These are phyloP conservation scores for Ligdia adustata DNA, from an alignment of 2,888 invertebrate genomes.

Conservation along the genomic window DNA sequence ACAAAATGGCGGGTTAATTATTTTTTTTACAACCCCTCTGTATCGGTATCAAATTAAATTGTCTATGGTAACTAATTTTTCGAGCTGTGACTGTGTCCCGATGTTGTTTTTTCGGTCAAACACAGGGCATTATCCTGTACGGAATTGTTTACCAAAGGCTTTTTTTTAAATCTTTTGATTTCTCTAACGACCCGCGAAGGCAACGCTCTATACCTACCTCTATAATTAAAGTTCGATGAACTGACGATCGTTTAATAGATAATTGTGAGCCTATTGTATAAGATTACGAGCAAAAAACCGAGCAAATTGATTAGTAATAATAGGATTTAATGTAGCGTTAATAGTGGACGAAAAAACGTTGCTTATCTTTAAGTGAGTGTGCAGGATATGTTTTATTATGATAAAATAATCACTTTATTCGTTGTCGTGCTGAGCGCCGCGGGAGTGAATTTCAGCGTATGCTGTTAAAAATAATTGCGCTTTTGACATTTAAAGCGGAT, in stretches of 20 bases:
- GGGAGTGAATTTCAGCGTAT: constrained; percentile 14
- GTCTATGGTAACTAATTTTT: too few species aligned
- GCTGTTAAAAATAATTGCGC: constrained; percentile 8
- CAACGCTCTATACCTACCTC: constrained; percentile 33
- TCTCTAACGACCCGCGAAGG: constrained; percentile 38
- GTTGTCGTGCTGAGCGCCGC: constrained; percentile 15
- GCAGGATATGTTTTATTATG: constrained; percentile 18
- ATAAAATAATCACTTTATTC: constrained; percentile 18
- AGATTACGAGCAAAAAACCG: constrained; percentile 12
- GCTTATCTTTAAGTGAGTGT: constrained; percentile 2
- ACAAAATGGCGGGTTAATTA: too few species aligned
- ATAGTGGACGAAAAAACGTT: constrained; percentile 8
- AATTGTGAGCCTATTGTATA: constrained; percentile 16
- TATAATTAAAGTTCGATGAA: constrained; percentile 37
- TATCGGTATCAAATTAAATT: too few species aligned
- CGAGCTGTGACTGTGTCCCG: too few species aligned
- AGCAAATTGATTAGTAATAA: constrained; percentile 21
- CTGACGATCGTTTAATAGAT: constrained; percentile 22
- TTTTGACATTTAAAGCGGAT: constrained; percentile 9
- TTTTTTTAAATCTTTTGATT: constrained; percentile 39
- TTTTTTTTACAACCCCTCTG: too few species aligned
- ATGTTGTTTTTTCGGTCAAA: too few species aligned
- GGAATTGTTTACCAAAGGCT: constrained; percentile 12
- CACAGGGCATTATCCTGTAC: constrained; percentile 17
- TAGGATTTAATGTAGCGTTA: constrained; percentile 13